These are phyloP conservation scores for Neoarius graeffei DNA, from an alignment of 2,113 vertebrate species.

Conservation along the genomic window DNA sequence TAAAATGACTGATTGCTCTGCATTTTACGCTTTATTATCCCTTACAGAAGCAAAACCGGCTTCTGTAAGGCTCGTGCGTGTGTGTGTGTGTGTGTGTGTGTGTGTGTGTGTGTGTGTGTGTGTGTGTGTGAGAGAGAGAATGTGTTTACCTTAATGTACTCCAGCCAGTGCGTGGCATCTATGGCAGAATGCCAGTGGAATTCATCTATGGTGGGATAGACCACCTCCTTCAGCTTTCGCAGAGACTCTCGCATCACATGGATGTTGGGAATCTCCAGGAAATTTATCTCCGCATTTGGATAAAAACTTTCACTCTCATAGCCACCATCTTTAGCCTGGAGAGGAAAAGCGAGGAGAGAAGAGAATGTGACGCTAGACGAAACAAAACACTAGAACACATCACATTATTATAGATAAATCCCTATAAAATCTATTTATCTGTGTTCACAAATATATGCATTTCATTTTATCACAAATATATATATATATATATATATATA, in stretches of 20 bases:
- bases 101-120: background rate
- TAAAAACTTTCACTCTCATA: conserved; percentile 92
- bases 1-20: too few species aligned
- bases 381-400: background rate
- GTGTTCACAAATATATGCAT: background rate
- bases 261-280: conserved; percentile 97
- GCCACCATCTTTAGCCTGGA: conserved; percentile 91
- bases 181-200: conserved; percentile 86
- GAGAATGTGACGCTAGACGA: background rate
- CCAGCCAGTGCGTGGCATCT: conserved; percentile 93
- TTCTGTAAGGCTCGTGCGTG: too few species aligned
- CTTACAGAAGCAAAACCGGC: too few species aligned
- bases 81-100: too few species aligned
- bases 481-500: background rate
- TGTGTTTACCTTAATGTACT: conserved; percentile 86
- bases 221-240: conserved; percentile 89
- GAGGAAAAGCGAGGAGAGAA: background rate
- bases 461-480: background rate
- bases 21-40: too few species aligned
- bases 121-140: too few species aligned
- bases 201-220: conserved; percentile 91
- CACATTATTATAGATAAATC: background rate
- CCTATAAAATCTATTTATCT: background rate
- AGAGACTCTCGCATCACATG: conserved; percentile 96
- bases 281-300: conserved; percentile 86